Base-by-base conservation (phyloP, 2,888 invertebrate species). In the Meganola albula region DNA sequence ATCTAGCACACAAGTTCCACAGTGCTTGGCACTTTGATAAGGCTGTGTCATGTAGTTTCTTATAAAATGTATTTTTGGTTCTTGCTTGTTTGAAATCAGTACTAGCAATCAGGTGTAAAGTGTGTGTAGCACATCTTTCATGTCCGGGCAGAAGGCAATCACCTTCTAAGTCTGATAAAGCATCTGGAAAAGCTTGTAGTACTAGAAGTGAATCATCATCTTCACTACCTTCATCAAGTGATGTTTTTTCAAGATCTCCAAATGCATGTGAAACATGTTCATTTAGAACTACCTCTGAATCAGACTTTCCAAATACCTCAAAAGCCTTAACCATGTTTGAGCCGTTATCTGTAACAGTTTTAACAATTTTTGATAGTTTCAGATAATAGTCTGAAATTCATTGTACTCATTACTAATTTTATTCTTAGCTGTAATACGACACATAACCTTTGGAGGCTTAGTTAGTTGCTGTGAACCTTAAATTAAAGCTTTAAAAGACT, bases 71-170 rank as follows among this genome's bases (percentile, higher is more conserved):
- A 44, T 34, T 46, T 38, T 45, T 32, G 4, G 10, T 11, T 42
- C 39, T 48, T 5, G 38, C 44, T 32, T 44, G 12, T 20, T 34
- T 13, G 23, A 47, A 29, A 10, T 45, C 41, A 12, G 22, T 26
- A 28, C 25, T 11, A 10, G 48, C 25, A 27, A 44, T 43, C 33
- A 47, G 23, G 30, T 50, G 43, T 37, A 50, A 50, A 23, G 45
- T 48, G 29, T 48, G 47, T 23, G 44, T 44, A 16, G 45, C 40
- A 37, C 40, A 44, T 37, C 42, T 36, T 27, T 49, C 42, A 45
- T 48, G 40, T 12, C 14, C 27, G 27, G 45, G 49, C 31, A 46
- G 44, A 18, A 20, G 36, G 8, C 8, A 12, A 36, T 37, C 44
- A 38, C 21, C 18, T 33, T 38, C 44, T 31, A 20, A 22, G 3